These are phyloP conservation scores for Tetranychus cinnabarinus DNA, from an alignment of 1,140 invertebrate genomes.

Conservation along the genomic window DNA sequence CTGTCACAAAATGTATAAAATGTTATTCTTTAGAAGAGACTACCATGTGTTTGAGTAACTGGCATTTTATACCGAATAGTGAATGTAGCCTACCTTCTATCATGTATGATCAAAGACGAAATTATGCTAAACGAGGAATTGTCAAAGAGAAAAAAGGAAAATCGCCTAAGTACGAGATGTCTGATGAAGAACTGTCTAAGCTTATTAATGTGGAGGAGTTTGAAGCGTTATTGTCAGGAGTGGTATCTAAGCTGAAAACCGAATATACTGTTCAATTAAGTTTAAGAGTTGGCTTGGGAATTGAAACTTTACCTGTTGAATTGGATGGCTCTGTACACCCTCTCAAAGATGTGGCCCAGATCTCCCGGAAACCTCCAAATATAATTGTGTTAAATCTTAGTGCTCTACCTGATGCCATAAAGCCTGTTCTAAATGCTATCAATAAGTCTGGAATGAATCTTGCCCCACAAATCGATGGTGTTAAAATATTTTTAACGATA, in stretches of 20 bases:
- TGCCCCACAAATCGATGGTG: slow-evolving; percentile 83
- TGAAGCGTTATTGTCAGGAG: background rate
- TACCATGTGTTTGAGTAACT: too few relatives aligned
- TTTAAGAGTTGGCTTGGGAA: background rate
- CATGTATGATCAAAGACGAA: too few relatives aligned
- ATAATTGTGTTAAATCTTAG: slow-evolving; percentile 4
- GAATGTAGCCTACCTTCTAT: background rate
- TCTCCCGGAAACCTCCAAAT: slow-evolving; percentile 1
- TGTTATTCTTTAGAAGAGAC: too few relatives aligned
- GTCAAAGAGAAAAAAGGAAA: background rate
- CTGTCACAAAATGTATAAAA: too few relatives aligned
- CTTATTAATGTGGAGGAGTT: slow-evolving; percentile 3
- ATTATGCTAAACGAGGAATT: slow-evolving; percentile 3
- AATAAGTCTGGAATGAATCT: slow-evolving; percentile 43
- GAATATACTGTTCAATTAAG: background rate
- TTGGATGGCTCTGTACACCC: background rate
- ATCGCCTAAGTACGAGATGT: slow-evolving; percentile 3
- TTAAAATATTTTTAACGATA: slow-evolving; percentile 56
- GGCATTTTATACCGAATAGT: too few relatives aligned
- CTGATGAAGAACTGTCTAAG: slow-evolving; percentile 7
- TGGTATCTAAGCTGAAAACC: slow-evolving; percentile 1
- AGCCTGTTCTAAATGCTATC: background rate
- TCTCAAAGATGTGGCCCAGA: slow-evolving; percentile 4
- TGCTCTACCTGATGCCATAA: slow-evolving; percentile 5
- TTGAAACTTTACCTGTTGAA: slow-evolving; percentile 5